These are phyloP conservation scores for Thinocorus orbignyianus DNA, from an alignment of 2,113 vertebrate genomes.

Conservation along the genomic window DNA sequence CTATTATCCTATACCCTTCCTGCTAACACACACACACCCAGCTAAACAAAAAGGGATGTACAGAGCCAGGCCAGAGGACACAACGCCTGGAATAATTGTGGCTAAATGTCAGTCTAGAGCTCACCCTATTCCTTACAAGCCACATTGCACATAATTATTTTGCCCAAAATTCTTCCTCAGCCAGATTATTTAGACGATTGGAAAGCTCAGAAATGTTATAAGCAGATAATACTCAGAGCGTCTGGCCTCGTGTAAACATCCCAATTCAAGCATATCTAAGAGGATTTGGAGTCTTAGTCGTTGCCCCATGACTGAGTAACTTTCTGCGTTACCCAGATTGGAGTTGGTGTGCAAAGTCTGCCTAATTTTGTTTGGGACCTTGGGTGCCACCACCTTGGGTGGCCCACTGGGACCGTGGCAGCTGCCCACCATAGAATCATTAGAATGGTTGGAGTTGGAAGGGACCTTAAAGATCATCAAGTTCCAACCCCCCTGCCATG, in stretches of 20 bases:
- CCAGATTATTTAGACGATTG: neutral
- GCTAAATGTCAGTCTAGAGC: neutral
- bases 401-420: neutral
- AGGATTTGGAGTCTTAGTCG: neutral
- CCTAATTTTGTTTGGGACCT: too few relatives aligned
- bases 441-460: too few relatives aligned
- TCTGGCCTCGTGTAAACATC: neutral
- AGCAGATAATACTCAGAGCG: neutral
- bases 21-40: neutral
- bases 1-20: neutral
- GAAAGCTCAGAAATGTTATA: neutral
- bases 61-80: neutral
- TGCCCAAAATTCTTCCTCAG: neutral
- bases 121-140: neutral
- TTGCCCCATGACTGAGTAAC: neutral
- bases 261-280: neutral
- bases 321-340: neutral
- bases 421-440: neutral
- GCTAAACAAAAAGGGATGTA: neutral
- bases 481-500: too few relatives aligned
- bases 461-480: too few relatives aligned
- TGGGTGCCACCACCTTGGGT: neutral
- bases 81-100: neutral
- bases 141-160: neutral
- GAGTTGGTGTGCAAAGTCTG: neutral